Conservation (phyloP, 2,888 invertebrate species). For the Diogma glabrata region DNA sequence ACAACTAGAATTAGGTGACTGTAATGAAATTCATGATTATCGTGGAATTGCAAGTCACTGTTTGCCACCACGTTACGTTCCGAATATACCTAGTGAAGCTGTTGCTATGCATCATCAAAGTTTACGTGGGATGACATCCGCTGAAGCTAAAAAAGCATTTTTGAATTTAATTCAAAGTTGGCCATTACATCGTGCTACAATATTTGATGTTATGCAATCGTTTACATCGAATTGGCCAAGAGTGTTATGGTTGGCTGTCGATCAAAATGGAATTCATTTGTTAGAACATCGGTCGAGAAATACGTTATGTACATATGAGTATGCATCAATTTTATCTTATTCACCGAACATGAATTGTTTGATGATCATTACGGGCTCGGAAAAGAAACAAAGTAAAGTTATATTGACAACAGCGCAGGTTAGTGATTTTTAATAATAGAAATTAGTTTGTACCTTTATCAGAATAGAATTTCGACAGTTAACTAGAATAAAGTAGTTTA, state of each 20-base stretch:
- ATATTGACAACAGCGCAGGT: slow-evolving; percentile 88
- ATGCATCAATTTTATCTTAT: slow-evolving; percentile 78
- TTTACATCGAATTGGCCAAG: slow-evolving; percentile 94
- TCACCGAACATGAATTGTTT: slow-evolving; percentile 85
- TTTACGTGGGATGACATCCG: slow-evolving; percentile 71
- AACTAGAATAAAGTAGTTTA: background rate
- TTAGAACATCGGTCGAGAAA: slow-evolving; percentile 79
- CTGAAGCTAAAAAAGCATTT: slow-evolving; percentile 84
- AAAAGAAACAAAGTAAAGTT: slow-evolving; percentile 85
- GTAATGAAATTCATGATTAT: slow-evolving; percentile 53
- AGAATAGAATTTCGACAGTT: background rate
- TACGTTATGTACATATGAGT: slow-evolving; percentile 84
- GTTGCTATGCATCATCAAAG: slow-evolving; percentile 87
- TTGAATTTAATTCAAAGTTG: slow-evolving; percentile 86
- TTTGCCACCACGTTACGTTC: slow-evolving; percentile 71
- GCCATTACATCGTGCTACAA: slow-evolving; percentile 85
- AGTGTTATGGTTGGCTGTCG: slow-evolving; percentile 83
- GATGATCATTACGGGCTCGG: slow-evolving; percentile 85
- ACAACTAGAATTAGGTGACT: slow-evolving; percentile 84
- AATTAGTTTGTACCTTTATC: no score
- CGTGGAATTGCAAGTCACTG: slow-evolving; percentile 65
- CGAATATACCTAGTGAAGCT: slow-evolving; percentile 65
- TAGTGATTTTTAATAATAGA: slow-evolving; percentile 20
- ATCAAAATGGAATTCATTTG: slow-evolving; percentile 82
- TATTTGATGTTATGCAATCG: slow-evolving; percentile 94